Percentiles rank a stretch among this genome's conserved stretches.
Evolutionary conservation across 2,888 invertebrate species (phyloP).

Genomic region (Limnephilus marmoratus): DNA sequence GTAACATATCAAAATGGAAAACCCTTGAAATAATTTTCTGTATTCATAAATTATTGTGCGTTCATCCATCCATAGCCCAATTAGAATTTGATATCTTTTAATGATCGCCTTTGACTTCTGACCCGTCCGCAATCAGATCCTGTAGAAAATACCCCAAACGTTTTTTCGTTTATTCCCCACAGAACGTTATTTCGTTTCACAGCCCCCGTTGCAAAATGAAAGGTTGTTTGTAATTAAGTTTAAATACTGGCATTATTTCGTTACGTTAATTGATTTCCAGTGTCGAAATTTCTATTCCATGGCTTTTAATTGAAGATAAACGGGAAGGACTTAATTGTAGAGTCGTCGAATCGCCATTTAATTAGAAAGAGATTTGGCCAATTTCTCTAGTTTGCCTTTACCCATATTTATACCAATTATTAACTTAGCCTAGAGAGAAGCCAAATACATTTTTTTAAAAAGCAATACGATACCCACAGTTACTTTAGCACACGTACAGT

Average conservation of each 20-base stretch:
- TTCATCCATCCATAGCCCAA: background rate
- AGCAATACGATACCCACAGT: background rate
- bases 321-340: background rate
- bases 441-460: background rate
- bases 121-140: background rate
- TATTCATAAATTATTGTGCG: too few species aligned
- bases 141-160: background rate
- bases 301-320: background rate
- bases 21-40: background rate
- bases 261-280: background rate
- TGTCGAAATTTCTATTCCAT: background rate
- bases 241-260: background rate
- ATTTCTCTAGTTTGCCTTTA: background rate
- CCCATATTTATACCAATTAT: background rate
- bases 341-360: background rate
- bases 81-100: background rate
- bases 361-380: background rate
- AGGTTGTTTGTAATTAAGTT: background rate
- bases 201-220: background rate
- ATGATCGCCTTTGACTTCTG: background rate
- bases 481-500: too few species aligned
- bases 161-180: background rate
- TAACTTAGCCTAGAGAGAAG: background rate
- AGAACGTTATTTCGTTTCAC: background rate
- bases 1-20: background rate